Evolutionary conservation across 2,888 invertebrate species (phyloP).

Genomic region (Sesamia inferens): DNA sequence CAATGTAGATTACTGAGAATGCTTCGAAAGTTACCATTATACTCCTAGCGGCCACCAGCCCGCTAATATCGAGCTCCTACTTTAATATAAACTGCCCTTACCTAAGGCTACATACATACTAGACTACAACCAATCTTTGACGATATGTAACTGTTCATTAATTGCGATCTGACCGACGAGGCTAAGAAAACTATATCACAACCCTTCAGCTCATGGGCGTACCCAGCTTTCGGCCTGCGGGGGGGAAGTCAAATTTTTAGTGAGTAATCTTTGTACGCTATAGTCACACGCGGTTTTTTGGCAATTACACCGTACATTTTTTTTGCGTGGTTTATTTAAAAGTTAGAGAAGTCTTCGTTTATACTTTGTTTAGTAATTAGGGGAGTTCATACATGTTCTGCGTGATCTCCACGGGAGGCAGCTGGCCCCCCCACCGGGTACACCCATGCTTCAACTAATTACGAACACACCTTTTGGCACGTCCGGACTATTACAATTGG

Average conservation of each 20-base stretch:
- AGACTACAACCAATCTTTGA: constrained; percentile 75
- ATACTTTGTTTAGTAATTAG: no score
- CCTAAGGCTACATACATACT: constrained; percentile 62
- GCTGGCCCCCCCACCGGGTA: no score
- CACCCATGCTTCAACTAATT: constrained; percentile 37
- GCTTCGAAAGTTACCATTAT: constrained; percentile 52
- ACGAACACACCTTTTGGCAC: constrained; percentile 68
- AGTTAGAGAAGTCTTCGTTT: no score
- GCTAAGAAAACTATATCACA: constrained; percentile 78
- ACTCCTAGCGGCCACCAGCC: constrained; percentile 51
- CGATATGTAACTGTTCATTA: constrained; percentile 81
- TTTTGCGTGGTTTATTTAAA: no score
- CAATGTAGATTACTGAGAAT: constrained; percentile 55
- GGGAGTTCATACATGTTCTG: no score
- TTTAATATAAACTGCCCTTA: constrained; percentile 45
- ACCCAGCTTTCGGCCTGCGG: no score
- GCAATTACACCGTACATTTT: no score
- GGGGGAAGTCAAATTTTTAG: no score
- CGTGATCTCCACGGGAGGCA: no score
- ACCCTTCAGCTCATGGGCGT: constrained; percentile 67
- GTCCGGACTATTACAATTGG: constrained; percentile 65
- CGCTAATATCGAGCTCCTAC: constrained; percentile 50
- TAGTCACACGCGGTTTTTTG: no score
- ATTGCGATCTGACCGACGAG: constrained; percentile 58
- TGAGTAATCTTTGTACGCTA: no score